Conservation (phyloP, 2,888 invertebrate genomes). For the Alentia gelatinosa region DNA sequence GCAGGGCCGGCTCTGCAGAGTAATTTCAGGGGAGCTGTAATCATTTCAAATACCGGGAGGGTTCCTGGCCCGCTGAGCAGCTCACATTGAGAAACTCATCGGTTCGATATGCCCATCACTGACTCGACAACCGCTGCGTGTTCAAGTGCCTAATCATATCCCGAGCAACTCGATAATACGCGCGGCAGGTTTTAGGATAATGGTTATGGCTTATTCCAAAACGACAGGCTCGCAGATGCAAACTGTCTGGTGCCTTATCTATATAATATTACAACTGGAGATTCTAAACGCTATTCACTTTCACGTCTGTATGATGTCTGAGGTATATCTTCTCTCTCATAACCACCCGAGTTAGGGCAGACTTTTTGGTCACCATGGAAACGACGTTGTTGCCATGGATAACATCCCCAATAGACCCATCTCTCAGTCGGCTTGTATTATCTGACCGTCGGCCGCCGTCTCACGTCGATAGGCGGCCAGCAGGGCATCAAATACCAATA, state of each 20-base stretch:
- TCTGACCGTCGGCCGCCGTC: background rate
- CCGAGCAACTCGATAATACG: too few species aligned
- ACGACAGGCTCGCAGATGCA: too few species aligned
- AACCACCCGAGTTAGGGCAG: background rate
- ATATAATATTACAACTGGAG: too few species aligned
- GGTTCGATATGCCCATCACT: background rate
- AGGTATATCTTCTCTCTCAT: background rate
- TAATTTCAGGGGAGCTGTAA: background rate
- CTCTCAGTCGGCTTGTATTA: background rate
- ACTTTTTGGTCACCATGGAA: background rate
- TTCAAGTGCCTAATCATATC: too few species aligned
- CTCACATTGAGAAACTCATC: background rate
- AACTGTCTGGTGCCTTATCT: too few species aligned
- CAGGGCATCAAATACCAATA: conserved; percentile 22
- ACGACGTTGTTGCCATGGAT: conserved; percentile 22
- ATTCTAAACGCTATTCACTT: background rate
- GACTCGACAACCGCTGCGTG: background rate
- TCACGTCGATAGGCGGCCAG: conserved; percentile 7
- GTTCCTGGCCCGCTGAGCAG: background rate
- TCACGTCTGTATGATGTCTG: background rate
- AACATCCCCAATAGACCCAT: background rate
- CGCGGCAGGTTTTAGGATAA: too few species aligned
- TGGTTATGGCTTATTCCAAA: too few species aligned
- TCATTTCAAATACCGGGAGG: background rate
- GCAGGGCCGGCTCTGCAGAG: background rate